Percentiles rank a stretch among this genome's conserved stretches.
phyloP scores from a whole-genome alignment of 2,888 invertebrate genomes.

The Melieria omissa region DNA sequence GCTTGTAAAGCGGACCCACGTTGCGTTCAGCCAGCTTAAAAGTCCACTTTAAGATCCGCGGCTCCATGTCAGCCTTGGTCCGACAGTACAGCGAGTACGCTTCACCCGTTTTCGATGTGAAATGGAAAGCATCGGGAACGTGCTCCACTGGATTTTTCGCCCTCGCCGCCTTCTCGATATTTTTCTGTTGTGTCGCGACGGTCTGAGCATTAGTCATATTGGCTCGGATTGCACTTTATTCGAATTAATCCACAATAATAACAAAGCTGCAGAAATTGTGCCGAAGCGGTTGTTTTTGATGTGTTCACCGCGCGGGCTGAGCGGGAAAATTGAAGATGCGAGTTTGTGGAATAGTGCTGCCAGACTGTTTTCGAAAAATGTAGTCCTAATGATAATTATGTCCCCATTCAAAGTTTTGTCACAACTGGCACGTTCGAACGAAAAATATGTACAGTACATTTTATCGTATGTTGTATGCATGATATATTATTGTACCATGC shows the following conservation, averaged over 20 bases:
- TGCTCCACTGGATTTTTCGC: slow-evolving; percentile 60
- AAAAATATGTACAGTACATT: no score
- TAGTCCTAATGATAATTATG: neutral
- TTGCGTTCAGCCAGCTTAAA: slow-evolving; percentile 66
- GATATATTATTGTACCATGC: no score
- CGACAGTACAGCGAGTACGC: slow-evolving; percentile 57
- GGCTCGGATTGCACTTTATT: neutral
- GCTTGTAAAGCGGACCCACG: slow-evolving; percentile 62
- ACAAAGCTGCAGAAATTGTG: no score
- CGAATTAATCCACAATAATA: neutral
- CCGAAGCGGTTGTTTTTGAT: no score
- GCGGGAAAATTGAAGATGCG: no score
- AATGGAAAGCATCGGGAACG: slow-evolving; percentile 53
- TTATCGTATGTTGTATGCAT: no score
- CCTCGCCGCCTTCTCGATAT: slow-evolving; percentile 61
- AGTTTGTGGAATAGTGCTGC: neutral
- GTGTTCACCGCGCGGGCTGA: no score
- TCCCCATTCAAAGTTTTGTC: no score
- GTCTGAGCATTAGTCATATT: slow-evolving; percentile 57
- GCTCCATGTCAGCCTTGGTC: slow-evolving; percentile 59
- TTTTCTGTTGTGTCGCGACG: slow-evolving; percentile 58
- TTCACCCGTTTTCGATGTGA: slow-evolving; percentile 43
- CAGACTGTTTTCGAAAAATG: slow-evolving; percentile 1
- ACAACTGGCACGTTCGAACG: no score
- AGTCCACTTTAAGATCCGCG: slow-evolving; percentile 63